Base-by-base conservation (phyloP, 2,888 invertebrate genomes). In the Gryllus longicercus region DNA sequence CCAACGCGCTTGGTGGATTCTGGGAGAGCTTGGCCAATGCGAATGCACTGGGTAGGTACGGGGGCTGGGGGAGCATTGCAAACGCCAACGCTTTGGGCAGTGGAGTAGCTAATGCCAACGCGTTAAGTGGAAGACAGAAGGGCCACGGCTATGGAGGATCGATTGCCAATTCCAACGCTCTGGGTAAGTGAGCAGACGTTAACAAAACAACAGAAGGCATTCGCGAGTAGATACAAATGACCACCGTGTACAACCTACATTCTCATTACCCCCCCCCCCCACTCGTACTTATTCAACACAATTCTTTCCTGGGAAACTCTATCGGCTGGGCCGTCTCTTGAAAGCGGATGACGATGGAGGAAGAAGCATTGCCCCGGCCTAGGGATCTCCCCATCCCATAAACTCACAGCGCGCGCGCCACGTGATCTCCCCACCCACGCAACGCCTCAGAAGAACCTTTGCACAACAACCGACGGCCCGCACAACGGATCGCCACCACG, bases 351-450 rank as follows among this genome's bases (percentile, higher is more conserved):
- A 63, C 63, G 63, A 63, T 63, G 63, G 63, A 63, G 63, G 1
- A 63, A 63, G 63, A 63, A 63, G 63, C 63, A 63, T 63, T 63
- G 63, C 63, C 63, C n/a, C 11, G 63, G 63, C 63, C 63, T 63
- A 63, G 63, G 5, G n/a, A 18, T 63, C n/a, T 63, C n/a, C n/a
- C 63, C 63, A 63, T 18, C 14, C 63, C 10, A 14, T 16, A 63
- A 63, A 63, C 63, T 63, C 63, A 18, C 63, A 63, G 14, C 0
- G 16, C 16, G 5, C 14, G 8, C 63, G 63, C 14, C 63, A 14
- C 63, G 63, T 8, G 63, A n/a, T 14, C n/a, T 63, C n/a, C 63
- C n/a, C 63, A 18, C 8, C n/a, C n/a, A 63, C n/a, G 63, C n/a
- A 5, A 5, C 63, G 63, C 63, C 63, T 63, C 63, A 18, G 63